Evolutionary conservation across 2,797 vertebrate genomes (phyloP).

Genomic region (Clarias pachynema): DNA sequence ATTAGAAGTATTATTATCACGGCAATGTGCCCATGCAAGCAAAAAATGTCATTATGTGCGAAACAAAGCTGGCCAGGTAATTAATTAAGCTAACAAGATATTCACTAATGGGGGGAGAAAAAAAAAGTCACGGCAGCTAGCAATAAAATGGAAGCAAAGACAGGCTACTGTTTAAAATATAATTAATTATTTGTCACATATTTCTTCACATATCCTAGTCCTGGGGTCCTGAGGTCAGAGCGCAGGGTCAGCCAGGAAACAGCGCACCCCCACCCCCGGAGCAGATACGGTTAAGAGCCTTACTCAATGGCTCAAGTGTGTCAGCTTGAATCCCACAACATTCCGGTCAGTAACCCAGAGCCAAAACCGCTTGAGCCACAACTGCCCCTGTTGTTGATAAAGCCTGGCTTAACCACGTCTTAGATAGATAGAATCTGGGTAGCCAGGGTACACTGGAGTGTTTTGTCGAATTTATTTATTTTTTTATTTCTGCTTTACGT

Average conservation of each 20-base stretch:
- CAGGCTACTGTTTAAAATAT: neutral
- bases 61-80: conserved; percentile 21
- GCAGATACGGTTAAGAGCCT: too few relatives aligned
- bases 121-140: neutral
- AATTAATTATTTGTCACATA: too few relatives aligned
- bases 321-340: too few relatives aligned
- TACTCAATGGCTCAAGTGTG: too few relatives aligned
- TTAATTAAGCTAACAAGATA: conserved; percentile 26
- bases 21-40: neutral
- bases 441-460: neutral
- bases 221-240: too few relatives aligned
- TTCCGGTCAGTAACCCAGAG: too few relatives aligned
- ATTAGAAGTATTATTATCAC: neutral
- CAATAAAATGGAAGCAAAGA: neutral
- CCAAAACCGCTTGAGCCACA: too few relatives aligned
- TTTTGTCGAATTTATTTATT: neutral
- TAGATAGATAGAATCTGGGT: neutral
- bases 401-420: neutral
- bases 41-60: conserved; percentile 4
- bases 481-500: conserved; percentile 1
- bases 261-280: too few relatives aligned
- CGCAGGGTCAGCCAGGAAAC: too few relatives aligned
- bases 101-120: neutral
- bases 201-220: too few relatives aligned
- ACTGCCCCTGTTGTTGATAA: neutral